A percentile compares a stretch with the other conserved stretches of the same genome.
phyloP scores from a whole-genome alignment of 2,113 vertebrate genomes.

The Tragelaphus imberbis region DNA sequence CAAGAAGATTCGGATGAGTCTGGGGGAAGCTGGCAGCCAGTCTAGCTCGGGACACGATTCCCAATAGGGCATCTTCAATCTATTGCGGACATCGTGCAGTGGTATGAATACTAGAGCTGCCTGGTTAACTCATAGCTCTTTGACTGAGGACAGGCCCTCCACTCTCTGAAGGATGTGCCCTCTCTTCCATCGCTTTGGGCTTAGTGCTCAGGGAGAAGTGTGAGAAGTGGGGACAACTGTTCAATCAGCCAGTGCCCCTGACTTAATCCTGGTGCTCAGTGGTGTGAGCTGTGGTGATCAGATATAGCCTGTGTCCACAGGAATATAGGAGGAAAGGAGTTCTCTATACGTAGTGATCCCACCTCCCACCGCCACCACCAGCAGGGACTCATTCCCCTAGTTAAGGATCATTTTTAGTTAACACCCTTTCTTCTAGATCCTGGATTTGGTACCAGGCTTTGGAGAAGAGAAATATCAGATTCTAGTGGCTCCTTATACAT shows the following conservation, averaged over 20 bases:
- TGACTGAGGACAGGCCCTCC: neutral
- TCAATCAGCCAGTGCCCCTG: neutral
- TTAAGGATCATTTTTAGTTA: neutral
- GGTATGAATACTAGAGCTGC: neutral
- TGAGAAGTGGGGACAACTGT: neutral
- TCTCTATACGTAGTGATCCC: neutral
- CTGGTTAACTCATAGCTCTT: neutral
- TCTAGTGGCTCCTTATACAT: neutral
- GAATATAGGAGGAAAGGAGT: neutral
- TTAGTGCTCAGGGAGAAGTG: neutral
- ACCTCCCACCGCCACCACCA: neutral
- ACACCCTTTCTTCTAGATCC: neutral
- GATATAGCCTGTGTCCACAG: neutral
- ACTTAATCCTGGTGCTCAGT: neutral
- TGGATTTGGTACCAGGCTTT: neutral
- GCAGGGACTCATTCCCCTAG: neutral
- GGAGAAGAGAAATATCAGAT: neutral
- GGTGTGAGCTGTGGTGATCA: neutral
- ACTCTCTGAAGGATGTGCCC: neutral
- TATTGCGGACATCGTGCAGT: fast-evolving
- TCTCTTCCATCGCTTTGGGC: neutral
- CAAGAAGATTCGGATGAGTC: neutral
- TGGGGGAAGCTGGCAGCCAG: neutral
- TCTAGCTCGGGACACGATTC: neutral
- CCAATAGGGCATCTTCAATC: neutral